Evolutionary conservation across 2,888 invertebrate genomes (phyloP), one percentile per base, ranked within the genome.

Genomic region (Agriopis aurantiaria): DNA sequence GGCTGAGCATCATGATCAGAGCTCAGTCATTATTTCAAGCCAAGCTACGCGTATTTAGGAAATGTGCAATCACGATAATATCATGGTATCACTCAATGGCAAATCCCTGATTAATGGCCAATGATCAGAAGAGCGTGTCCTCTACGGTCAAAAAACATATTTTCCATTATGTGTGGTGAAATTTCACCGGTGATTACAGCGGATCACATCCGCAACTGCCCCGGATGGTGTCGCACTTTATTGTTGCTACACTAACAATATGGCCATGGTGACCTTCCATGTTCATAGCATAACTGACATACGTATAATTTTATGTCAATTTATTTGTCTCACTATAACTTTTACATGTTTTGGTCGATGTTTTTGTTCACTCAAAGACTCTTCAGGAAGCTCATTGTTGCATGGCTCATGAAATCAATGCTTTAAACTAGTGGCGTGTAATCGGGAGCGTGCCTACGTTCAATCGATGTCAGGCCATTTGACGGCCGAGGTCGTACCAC

Each of bases 401-500:
- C 63, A 65, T 72, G 63, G 52, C 40, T 59, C 62, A 52, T 71
- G 57, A 68, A 73, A 73, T 71, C 69, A 74, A 68, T 69, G 69
- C 73, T 72, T 23, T 46, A 58, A 45, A 53, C 55, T 55, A 60
- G 11, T 66, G 52, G 66, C 72, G 68, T 72, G 75, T 60, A 65
- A 64, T 71, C 79, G 75, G 74, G 84, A 85, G 85, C 87, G 87
- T 89, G 91, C 85, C 85, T 75, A 79, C 71, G 79, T 82, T 75
- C 91, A 90, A 93, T 93, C 93, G 93, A 92, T 92, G 86, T 78
- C 83, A 79, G 84, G 85, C 82, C 83, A 86, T 92, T 93, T 93
- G 93, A 91, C 88, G 93, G 93, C 93, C 92, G 93, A 93, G 93
- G 93, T 92, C 92, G 93, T 81, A 85, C 88, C 80, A 85, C 86